Conservation (phyloP, 2,113 vertebrate species). For the Phocoena phocoena region DNA sequence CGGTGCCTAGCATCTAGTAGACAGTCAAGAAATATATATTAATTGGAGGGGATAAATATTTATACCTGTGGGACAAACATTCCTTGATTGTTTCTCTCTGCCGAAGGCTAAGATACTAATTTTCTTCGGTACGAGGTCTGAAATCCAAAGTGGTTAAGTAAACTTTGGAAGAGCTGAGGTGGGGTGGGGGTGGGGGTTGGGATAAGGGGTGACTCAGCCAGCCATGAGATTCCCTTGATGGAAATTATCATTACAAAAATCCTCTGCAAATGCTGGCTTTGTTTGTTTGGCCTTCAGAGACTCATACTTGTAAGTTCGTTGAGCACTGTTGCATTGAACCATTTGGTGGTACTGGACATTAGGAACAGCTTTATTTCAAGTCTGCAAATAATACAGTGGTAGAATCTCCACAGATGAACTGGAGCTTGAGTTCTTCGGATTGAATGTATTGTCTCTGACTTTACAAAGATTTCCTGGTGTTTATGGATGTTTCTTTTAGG, state of each 20-base stretch:
- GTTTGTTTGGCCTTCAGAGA: background rate
- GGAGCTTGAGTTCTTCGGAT: background rate
- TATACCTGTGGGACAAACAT: background rate
- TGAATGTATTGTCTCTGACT: background rate
- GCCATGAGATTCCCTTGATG: background rate
- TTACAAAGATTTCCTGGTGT: background rate
- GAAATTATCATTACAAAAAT: background rate
- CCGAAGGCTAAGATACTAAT: background rate
- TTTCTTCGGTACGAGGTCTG: background rate
- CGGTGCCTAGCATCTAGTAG: background rate
- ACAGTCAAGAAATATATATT: background rate
- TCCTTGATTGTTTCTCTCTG: background rate
- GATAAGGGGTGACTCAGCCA: background rate
- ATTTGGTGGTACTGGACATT: background rate
- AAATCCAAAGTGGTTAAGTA: background rate
- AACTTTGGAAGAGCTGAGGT: background rate
- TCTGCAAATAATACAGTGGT: background rate
- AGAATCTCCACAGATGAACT: background rate
- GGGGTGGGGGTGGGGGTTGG: background rate
- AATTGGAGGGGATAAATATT: background rate
- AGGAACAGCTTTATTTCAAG: background rate
- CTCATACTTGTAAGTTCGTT: too few species aligned
- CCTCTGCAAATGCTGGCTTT: background rate
- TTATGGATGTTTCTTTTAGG: background rate
- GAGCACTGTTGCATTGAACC: background rate